A percentile compares a stretch with the other conserved stretches of the same genome.
phyloP scores from a whole-genome alignment of 2,797 vertebrate species.

The Paguma larvata region DNA sequence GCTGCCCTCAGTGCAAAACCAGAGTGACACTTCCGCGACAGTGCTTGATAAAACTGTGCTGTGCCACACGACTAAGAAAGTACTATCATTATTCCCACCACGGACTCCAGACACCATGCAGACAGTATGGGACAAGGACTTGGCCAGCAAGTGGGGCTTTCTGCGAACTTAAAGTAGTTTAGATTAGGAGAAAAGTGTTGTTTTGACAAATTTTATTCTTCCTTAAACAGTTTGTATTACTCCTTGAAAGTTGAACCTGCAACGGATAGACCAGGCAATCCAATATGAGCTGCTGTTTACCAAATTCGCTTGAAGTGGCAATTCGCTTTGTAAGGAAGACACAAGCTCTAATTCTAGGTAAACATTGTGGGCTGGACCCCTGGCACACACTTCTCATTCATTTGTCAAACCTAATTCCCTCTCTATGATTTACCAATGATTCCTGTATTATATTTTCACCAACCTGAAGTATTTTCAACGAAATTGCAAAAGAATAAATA shows the following conservation, averaged over 20 bases:
- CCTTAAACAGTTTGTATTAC: neutral
- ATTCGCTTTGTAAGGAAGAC: neutral
- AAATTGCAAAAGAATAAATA: neutral
- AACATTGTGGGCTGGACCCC: neutral
- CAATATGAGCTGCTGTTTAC: neutral
- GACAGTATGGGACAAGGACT: neutral
- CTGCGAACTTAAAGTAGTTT: neutral
- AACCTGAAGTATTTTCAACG: conserved; percentile 32
- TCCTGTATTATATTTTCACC: conserved; percentile 17
- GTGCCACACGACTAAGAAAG: neutral
- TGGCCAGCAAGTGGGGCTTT: neutral
- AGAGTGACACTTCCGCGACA: neutral
- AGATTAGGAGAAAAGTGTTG: neutral
- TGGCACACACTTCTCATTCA: neutral
- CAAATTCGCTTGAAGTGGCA: neutral
- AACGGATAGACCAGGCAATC: neutral
- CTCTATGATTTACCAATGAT: neutral
- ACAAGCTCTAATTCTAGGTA: neutral
- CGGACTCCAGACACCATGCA: neutral
- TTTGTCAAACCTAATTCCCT: neutral
- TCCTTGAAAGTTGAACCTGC: neutral
- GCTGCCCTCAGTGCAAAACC: neutral
- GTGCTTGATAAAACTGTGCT: neutral
- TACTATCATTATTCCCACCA: neutral
- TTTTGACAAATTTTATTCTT: neutral